These are phyloP conservation scores for Apis cerana DNA, from an alignment of 1,140 invertebrate species.

Conservation along the genomic window DNA sequence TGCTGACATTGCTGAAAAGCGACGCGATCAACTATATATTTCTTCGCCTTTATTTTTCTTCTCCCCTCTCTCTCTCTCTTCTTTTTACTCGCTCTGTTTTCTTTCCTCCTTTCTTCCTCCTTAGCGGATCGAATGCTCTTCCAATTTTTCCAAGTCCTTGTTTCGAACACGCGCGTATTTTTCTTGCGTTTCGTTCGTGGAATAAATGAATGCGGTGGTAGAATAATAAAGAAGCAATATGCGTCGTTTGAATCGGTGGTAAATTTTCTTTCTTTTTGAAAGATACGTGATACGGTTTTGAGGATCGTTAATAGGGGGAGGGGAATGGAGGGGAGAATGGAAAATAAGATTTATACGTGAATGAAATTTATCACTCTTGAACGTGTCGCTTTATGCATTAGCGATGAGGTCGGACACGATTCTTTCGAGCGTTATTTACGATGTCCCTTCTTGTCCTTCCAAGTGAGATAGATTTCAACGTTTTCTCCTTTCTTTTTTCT, in stretches of 20 bases:
- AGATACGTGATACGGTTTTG: neutral
- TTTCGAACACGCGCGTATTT: neutral
- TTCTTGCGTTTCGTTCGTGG: neutral
- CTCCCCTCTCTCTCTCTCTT: no score
- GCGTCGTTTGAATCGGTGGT: no score
- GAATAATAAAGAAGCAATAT: no score
- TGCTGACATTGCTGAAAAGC: slow-evolving; percentile 47
- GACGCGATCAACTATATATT: slow-evolving; percentile 39
- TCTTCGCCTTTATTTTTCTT: slow-evolving; percentile 12
- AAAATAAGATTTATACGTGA: neutral
- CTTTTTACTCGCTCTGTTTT: neutral
- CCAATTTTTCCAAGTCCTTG: neutral
- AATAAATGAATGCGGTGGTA: no score
- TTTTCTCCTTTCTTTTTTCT: slow-evolving; percentile 8
- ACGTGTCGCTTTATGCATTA: neutral
- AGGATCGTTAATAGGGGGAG: neutral
- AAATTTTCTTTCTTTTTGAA: no score
- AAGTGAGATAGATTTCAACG: slow-evolving; percentile 9
- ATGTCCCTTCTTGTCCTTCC: neutral
- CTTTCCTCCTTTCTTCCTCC: neutral
- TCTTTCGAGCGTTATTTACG: neutral
- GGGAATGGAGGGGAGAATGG: no score
- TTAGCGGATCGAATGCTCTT: neutral
- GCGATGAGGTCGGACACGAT: neutral
- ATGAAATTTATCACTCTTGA: neutral